Conservation (phyloP, 37 sponge, comb jelly and placozoan genomes). For the Oscarella lobularis region DNA sequence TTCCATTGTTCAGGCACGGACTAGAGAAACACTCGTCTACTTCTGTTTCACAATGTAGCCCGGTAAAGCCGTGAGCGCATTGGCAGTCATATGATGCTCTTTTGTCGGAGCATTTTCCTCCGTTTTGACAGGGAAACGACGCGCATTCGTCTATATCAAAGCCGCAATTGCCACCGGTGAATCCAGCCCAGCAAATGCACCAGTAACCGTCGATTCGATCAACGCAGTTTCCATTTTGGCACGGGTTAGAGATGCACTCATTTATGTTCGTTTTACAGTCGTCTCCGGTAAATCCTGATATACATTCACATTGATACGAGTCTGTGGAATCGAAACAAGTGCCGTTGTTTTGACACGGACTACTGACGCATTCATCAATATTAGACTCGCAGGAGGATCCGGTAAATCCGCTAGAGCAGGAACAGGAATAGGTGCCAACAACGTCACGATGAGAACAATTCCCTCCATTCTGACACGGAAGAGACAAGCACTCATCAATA, state of each 20-base stretch:
- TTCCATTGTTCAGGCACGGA: not conserved
- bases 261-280: constrained; percentile 10
- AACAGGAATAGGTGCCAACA: not conserved
- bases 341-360: not conserved
- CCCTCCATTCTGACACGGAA: not conserved
- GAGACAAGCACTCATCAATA: not conserved
- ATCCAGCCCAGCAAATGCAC: constrained; percentile 2
- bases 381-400: not conserved
- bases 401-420: not conserved
- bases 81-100: not conserved
- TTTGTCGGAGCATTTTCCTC: not conserved
- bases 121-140: not conserved
- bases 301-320: constrained; percentile 31
- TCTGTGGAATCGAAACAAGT: constrained; percentile 6
- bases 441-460: not conserved
- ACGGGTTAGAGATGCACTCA: constrained; percentile 8
- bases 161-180: constrained; percentile 6
- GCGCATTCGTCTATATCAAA: constrained; percentile 10
- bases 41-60: constrained; percentile 4
- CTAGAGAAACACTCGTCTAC: constrained; percentile 10
- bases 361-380: not conserved
- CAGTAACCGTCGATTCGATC: constrained; percentile 4
- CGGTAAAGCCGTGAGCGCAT: constrained; percentile 4
- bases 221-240: not conserved
- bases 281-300: constrained; percentile 13